A percentile compares a stretch with the other conserved stretches of the same genome.
phyloP scores from a whole-genome alignment of 2,888 invertebrate genomes.

The Graphium colonna region DNA sequence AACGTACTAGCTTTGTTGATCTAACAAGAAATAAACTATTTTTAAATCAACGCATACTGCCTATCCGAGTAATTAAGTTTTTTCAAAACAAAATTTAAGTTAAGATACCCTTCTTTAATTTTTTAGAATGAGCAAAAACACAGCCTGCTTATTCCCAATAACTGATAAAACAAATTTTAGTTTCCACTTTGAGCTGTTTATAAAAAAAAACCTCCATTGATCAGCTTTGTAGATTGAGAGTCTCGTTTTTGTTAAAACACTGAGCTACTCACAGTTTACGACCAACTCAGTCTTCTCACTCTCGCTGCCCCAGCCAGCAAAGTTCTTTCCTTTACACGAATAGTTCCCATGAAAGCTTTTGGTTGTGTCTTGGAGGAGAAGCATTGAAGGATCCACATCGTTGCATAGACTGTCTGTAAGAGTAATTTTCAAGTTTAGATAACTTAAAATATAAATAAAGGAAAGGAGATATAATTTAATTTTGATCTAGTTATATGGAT shows the following conservation, averaged over 20 bases:
- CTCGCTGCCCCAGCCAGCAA: constrained; percentile 92
- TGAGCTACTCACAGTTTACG: constrained; percentile 85
- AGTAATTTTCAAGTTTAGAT: too few species aligned
- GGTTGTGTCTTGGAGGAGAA: constrained; percentile 91
- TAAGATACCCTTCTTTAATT: too few species aligned
- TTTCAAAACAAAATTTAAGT: neutral
- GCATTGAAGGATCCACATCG: constrained; percentile 91
- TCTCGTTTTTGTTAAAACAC: too few species aligned
- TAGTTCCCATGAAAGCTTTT: constrained; percentile 96
- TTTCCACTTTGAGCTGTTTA: too few species aligned
- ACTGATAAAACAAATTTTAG: too few species aligned
- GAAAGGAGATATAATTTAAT: too few species aligned
- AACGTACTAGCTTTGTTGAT: neutral
- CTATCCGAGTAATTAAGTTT: neutral
- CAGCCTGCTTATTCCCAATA: too few species aligned
- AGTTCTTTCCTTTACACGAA: constrained; percentile 93
- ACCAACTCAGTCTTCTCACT: constrained; percentile 88
- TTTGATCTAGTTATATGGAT: too few species aligned
- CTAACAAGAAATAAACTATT: neutral
- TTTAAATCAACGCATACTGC: neutral
- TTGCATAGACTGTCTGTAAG: constrained; percentile 83
- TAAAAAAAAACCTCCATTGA: too few species aligned
- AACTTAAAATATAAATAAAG: too few species aligned
- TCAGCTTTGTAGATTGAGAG: too few species aligned
- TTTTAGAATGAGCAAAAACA: too few species aligned